Evolutionary conservation across 2,797 vertebrate genomes (phyloP).

Genomic region (Eleutherodactylus coqui): DNA sequence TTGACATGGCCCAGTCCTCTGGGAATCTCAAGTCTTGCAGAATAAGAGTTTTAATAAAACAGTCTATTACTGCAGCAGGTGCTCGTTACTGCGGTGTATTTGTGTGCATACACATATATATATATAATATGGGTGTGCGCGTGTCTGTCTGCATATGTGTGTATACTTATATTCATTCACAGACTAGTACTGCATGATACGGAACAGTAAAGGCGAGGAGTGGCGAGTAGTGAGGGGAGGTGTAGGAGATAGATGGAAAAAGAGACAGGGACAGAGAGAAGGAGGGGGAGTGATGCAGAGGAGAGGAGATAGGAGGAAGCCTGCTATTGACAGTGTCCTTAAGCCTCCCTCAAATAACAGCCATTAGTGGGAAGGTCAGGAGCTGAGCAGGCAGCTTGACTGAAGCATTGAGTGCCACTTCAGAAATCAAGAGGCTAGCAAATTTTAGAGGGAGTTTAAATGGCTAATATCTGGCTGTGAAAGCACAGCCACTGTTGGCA

Average conservation of each 20-base stretch:
- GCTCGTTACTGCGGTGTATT: slow-evolving; percentile 79
- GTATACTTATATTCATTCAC: slow-evolving; percentile 6
- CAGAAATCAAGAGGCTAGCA: slow-evolving; percentile 92
- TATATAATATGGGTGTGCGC: slow-evolving; percentile 17
- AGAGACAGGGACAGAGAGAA: slow-evolving; percentile 53
- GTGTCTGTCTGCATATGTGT: not conserved
- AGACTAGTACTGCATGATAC: slow-evolving; percentile 54
- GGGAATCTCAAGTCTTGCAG: slow-evolving; percentile 97
- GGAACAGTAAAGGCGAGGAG: slow-evolving; percentile 67
- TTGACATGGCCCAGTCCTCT: slow-evolving; percentile 93
- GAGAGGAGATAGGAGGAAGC: slow-evolving; percentile 74
- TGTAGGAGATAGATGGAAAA: slow-evolving; percentile 65
- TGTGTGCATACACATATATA: not conserved
- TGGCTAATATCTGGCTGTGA: slow-evolving; percentile 82
- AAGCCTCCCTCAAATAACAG: slow-evolving; percentile 94
- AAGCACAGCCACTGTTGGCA: slow-evolving; percentile 81
- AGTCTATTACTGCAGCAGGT: slow-evolving; percentile 90
- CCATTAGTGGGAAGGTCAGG: slow-evolving; percentile 95
- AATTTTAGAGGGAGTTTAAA: slow-evolving; percentile 87
- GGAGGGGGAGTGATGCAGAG: slow-evolving; percentile 74
- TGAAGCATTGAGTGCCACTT: slow-evolving; percentile 93
- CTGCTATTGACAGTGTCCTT: slow-evolving; percentile 85
- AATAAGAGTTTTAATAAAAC: slow-evolving; percentile 99
- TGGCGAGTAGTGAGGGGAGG: slow-evolving; percentile 64
- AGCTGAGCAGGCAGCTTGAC: slow-evolving; percentile 92